Percentiles rank a stretch among this genome's conserved stretches.
Evolutionary conservation across 2,797 vertebrate species (phyloP).

Genomic region (Intellagama lesueurii): DNA sequence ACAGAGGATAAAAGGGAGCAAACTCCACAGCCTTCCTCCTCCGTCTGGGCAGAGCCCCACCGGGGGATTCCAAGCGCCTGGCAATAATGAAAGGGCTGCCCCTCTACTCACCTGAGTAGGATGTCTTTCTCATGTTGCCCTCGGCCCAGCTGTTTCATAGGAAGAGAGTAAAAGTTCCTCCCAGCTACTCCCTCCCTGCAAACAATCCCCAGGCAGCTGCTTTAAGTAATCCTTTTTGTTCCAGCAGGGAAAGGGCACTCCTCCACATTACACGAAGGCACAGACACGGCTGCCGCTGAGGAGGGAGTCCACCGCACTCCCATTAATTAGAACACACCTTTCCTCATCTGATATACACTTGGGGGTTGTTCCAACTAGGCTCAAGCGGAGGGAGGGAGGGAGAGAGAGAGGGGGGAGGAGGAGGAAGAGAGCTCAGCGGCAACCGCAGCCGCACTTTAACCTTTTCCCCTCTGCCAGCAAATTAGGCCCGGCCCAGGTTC

Average conservation of each 20-base stretch:
- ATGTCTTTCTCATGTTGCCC: slow-evolving; percentile 71
- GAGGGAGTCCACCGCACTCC: slow-evolving; percentile 50
- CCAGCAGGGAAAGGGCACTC: slow-evolving; percentile 15
- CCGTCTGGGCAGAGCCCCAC: not conserved
- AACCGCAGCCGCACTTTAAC: not conserved
- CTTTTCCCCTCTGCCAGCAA: slow-evolving; percentile 9
- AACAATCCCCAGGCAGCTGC: not conserved
- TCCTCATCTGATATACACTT: slow-evolving; percentile 19
- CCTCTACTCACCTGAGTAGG: slow-evolving; percentile 67
- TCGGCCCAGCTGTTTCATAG: slow-evolving; percentile 51
- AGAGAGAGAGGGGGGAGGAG: slow-evolving; percentile 53
- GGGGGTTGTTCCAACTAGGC: slow-evolving; percentile 62
- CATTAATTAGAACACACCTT: slow-evolving; percentile 63
- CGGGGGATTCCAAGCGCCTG: not conserved
- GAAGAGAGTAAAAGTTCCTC: slow-evolving; percentile 33
- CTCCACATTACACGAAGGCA: slow-evolving; percentile 37
- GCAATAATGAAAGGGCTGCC: not conserved
- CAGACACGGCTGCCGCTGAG: not conserved
- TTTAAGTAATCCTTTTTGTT: slow-evolving; percentile 12
- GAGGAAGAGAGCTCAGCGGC: slow-evolving; percentile 39
- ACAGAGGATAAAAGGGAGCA: not conserved
- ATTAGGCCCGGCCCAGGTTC: not conserved
- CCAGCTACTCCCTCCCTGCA: not conserved
- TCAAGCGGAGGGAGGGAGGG: slow-evolving; percentile 46
- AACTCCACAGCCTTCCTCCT: not conserved